Evolutionary conservation across 2,888 invertebrate genomes (phyloP), one percentile per base, ranked within the genome.

Genomic region (Embidobia sp.): DNA sequence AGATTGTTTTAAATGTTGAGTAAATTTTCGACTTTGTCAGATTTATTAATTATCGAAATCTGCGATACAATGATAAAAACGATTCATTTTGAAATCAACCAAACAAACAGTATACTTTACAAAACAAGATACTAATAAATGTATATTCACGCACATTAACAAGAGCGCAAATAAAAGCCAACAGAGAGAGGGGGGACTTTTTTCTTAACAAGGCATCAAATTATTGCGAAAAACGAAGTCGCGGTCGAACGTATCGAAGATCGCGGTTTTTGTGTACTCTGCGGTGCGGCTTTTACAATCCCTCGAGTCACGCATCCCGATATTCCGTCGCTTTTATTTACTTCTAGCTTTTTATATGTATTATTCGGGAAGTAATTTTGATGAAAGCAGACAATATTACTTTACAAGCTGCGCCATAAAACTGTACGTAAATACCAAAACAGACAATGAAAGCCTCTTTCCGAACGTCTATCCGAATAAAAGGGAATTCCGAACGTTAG

Each of bases 381-480:
- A 75, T 75, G 61, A 75, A 63, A 75, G 63, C 67, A 75, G 51
- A 53, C 53, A 63, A 75, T 69, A 69, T 73, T 73, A 51, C 73
- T 66, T 59, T 42, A 59, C 64, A 35, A 66, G 48, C 35, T 7
- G 27, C 33, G 18, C 22, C 37, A 27, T 57, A 51, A 64, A 64
- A 49, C 37, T 57, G 26, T 57, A 33, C 57, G 64, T 49, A 73
- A 73, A 73, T 73, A 64, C 42, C 57, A 49, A 57, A 64, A 55
- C 40, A 33, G 27, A 46, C 44, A 40, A 53, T 42, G 72, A 46
- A 66, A 73, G 44, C 40, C 18, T 10, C 37, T 31, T 22, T 16
- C 48, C 42, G 37, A 51, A 29, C 16, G 53, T 44, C 42, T 42
- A 18, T 11, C 8, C 16, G 35, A 8, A 46, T 27, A 31, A 57